These are phyloP conservation scores for Amphipyra berbera DNA, from an alignment of 2,888 invertebrate genomes.

Conservation along the genomic window DNA sequence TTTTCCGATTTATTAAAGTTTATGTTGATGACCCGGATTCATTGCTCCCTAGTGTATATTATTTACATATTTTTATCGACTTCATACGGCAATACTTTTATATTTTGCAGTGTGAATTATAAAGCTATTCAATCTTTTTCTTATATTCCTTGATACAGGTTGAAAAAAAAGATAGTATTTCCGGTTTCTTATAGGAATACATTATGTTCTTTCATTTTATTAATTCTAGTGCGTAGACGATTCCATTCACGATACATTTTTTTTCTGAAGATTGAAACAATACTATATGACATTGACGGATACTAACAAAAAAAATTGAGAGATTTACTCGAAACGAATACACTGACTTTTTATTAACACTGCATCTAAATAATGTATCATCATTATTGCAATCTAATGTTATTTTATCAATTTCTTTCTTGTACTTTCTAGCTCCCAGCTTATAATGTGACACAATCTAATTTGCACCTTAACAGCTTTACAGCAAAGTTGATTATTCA, in stretches of 20 bases:
- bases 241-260: slow-evolving; percentile 4
- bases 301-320: slow-evolving; percentile 25
- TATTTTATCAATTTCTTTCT: slow-evolving; percentile 81
- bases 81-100: too few relatives aligned
- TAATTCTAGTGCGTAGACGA: slow-evolving; percentile 4
- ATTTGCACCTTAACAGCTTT: slow-evolving; percentile 37
- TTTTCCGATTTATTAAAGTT: too few relatives aligned
- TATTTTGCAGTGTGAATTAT: too few relatives aligned
- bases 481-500: slow-evolving; percentile 57
- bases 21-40: too few relatives aligned
- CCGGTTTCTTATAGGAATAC: slow-evolving; percentile 4
- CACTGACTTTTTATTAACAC: slow-evolving; percentile 64
- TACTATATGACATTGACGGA: slow-evolving; percentile 48
- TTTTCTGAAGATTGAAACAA: not conserved
- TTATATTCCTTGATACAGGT: too few relatives aligned
- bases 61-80: too few relatives aligned
- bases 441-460: slow-evolving; percentile 40
- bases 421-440: slow-evolving; percentile 77
- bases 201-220: slow-evolving; percentile 2
- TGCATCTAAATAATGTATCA: slow-evolving; percentile 54
- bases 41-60: too few relatives aligned
- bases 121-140: too few relatives aligned
- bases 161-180: not conserved
- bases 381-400: slow-evolving; percentile 78
- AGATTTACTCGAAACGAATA: slow-evolving; percentile 49